Base-by-base conservation (phyloP, 2,113 vertebrate genomes). In the Percopsis transmontana region DNA sequence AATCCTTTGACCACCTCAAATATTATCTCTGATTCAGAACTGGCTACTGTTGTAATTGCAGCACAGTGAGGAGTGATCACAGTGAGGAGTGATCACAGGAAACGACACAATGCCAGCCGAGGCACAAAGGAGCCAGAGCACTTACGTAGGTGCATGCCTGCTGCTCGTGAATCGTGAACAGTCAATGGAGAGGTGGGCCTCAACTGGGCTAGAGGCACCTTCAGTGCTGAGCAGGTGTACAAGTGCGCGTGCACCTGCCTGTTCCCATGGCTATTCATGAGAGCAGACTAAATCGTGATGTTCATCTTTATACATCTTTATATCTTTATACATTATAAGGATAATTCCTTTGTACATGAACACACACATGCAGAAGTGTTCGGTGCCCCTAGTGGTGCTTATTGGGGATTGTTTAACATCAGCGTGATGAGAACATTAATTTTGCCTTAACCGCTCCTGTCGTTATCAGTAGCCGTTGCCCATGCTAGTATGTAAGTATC, bases 21-120 rank as follows among this genome's bases (percentile, higher is more conserved):
- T 72, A 12, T 80, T 72, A 65, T 68, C 67, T 74, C 44, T 47
- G 68, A 82, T 64, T 72, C 68, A 14, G 72, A 51, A 64, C 56
- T 53, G 63, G 67, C 66, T 82, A 80, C 84, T 85, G 74, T 66
- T 59, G 62, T 74, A 74, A 68, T 71, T 68, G 62, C 76, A 80
- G 68, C 12, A 2, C 68, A 50, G 81, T 47, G 70, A 79, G 70
- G 69, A 65, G 51, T 66, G 73, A 77, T n/a, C 53, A 57, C 68
- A 66, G 72, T 20, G 70, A 79, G 70, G 69, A 65, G 51, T 66
- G 73, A 77, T n/a, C 53, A 57, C 68, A 66, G 72, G 70, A 81
- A 80, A 81, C 70, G 69, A 82, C 50, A 3, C 55, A 56, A 79
- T 79, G 76, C 72, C 67, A 76, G 69, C n/a, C 15, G n/a, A 80